Percentiles rank a stretch among this genome's conserved stretches.
phyloP scores from a whole-genome alignment of 2,888 invertebrate genomes.

The Thymelicus lineola region DNA sequence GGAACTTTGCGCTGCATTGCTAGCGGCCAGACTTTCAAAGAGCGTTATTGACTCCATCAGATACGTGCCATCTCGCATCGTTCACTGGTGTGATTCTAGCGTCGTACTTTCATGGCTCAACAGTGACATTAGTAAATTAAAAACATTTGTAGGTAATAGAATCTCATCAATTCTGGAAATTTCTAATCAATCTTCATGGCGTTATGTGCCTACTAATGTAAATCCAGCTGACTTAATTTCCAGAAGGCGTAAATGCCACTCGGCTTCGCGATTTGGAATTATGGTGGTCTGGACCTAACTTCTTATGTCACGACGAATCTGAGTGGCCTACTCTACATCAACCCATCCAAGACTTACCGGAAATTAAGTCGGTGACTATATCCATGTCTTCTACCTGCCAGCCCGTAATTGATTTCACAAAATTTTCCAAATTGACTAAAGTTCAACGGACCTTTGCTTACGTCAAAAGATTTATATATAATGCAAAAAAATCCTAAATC shows the following conservation, averaged over 20 bases:
- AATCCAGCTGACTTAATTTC: slow-evolving; percentile 41
- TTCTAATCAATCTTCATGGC: slow-evolving; percentile 20
- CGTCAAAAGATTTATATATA: too few relatives aligned
- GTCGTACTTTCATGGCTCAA: slow-evolving; percentile 37
- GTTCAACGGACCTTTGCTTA: slow-evolving; percentile 24
- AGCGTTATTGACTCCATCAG: neutral
- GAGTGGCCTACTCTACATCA: slow-evolving; percentile 27
- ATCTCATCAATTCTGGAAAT: slow-evolving; percentile 22
- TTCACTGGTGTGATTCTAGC: slow-evolving; percentile 38
- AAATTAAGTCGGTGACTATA: slow-evolving; percentile 9
- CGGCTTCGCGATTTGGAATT: slow-evolving; percentile 1
- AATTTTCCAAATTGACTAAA: slow-evolving; percentile 14
- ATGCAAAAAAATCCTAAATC: too few relatives aligned
- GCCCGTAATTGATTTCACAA: slow-evolving; percentile 28
- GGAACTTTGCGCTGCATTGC: slow-evolving; percentile 40
- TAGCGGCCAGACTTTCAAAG: slow-evolving; percentile 20
- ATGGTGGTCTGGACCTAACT: slow-evolving; percentile 38
- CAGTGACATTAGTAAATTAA: slow-evolving; percentile 27
- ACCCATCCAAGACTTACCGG: slow-evolving; percentile 6
- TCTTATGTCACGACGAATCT: slow-evolving; percentile 16
- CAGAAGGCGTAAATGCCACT: slow-evolving; percentile 29
- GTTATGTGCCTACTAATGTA: slow-evolving; percentile 31
- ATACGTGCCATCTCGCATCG: neutral
- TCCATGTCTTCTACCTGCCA: neutral
- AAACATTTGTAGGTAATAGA: slow-evolving; percentile 35